Conservation (phyloP, 2,797 vertebrate genomes). For the Catharus ustulatus region DNA sequence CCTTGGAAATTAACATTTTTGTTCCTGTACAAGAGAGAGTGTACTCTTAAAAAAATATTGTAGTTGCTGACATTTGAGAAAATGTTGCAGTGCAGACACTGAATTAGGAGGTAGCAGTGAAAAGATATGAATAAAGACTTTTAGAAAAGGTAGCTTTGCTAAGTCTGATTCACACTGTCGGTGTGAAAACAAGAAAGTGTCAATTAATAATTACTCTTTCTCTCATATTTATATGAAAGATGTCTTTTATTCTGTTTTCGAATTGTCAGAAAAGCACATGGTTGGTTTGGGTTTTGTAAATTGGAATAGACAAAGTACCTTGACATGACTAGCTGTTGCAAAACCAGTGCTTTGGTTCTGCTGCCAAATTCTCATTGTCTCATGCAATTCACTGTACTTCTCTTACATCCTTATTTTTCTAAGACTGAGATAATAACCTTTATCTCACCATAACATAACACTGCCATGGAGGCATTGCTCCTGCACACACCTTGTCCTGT, state of each 20-base stretch:
- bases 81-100: background rate
- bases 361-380: background rate
- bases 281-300: background rate
- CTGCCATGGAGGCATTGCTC: background rate
- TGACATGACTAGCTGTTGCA: background rate
- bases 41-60: background rate
- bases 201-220: constrained; percentile 52
- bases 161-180: constrained; percentile 9
- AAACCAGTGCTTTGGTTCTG: background rate
- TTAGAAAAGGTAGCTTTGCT: background rate
- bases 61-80: background rate
- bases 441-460: background rate
- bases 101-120: background rate
- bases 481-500: background rate
- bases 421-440: background rate
- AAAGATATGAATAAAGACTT: background rate
- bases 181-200: constrained; percentile 3
- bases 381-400: background rate
- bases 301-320: background rate
- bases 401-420: background rate
- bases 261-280: background rate
- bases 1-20: background rate
- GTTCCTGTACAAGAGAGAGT: background rate
- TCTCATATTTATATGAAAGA: constrained; percentile 3
- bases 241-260: background rate